phyloP scores from a whole-genome alignment of 37 sponge, comb jelly and placozoan species.

The Crambe crambe region DNA sequence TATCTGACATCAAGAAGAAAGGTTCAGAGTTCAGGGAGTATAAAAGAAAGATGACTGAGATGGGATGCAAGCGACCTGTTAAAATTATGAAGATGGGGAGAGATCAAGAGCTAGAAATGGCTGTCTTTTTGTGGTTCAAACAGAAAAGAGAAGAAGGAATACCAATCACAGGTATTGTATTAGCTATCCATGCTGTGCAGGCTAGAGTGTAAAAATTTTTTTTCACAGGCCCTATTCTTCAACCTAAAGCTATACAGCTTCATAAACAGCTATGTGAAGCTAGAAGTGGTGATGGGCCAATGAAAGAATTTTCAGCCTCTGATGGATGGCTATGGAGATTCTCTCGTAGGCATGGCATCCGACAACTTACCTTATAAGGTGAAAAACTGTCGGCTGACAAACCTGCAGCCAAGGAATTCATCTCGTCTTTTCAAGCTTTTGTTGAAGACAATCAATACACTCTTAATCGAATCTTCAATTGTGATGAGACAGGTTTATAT shows the following conservation, averaged over 20 bases:
- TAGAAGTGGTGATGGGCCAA: background rate
- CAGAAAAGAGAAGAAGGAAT: conserved; percentile 28
- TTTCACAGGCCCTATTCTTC: conserved; percentile 19
- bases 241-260: background rate
- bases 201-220: too few species aligned
- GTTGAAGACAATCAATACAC: background rate
- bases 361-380: conserved; percentile 32
- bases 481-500: conserved; percentile 61
- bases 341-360: conserved; percentile 19
- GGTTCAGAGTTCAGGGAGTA: conserved; percentile 8
- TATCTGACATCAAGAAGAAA: conserved; percentile 34
- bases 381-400: conserved; percentile 30
- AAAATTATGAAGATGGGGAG: background rate
- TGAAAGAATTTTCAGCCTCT: background rate
- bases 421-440: background rate
- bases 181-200: background rate
- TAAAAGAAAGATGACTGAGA: conserved; percentile 32
- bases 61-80: conserved; percentile 6
- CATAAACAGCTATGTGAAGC: background rate
- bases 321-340: conserved; percentile 40
- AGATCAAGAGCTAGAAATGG: conserved; percentile 6
- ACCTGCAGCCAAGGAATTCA: conserved; percentile 7
- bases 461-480: conserved; percentile 27
- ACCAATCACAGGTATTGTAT: conserved; percentile 11
- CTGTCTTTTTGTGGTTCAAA: conserved; percentile 20